Percentiles rank a stretch among this genome's conserved stretches.
These are phyloP conservation scores for Platorchestia sp. DNA, from an alignment of 1,140 invertebrate species.

Conservation along the genomic window DNA sequence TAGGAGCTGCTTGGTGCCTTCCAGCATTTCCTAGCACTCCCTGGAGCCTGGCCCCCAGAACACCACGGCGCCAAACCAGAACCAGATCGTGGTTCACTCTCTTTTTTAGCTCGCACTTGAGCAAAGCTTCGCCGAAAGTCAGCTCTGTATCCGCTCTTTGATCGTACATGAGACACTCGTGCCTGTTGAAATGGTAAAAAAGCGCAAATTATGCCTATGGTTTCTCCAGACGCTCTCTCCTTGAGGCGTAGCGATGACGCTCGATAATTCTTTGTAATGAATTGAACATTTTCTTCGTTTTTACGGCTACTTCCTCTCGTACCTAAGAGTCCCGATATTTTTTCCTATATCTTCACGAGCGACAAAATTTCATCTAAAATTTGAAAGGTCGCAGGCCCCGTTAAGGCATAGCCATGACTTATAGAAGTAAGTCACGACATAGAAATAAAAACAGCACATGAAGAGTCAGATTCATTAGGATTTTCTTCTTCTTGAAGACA, in stretches of 20 bases:
- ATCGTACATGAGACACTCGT: not conserved
- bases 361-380: not conserved
- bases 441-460: not conserved
- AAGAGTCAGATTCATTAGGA: not conserved
- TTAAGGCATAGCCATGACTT: not conserved
- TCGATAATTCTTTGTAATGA: not conserved
- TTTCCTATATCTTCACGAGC: not conserved
- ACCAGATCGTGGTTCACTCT: too few relatives aligned
- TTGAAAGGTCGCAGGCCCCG: not conserved
- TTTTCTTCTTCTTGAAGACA: not conserved
- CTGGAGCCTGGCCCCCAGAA: too few relatives aligned
- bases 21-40: too few relatives aligned
- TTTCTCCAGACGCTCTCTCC: not conserved
- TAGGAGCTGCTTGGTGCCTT: too few relatives aligned
- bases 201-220: not conserved
- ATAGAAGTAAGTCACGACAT: not conserved
- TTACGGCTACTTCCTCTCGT: not conserved
- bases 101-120: not conserved
- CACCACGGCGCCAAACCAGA: too few relatives aligned
- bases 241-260: not conserved
- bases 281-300: not conserved
- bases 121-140: not conserved
- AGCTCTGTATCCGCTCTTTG: not conserved
- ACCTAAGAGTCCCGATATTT: not conserved
- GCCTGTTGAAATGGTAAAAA: not conserved